Evolutionary conservation across 2,113 vertebrate species (phyloP).

Genomic region (Gila orcuttii): DNA sequence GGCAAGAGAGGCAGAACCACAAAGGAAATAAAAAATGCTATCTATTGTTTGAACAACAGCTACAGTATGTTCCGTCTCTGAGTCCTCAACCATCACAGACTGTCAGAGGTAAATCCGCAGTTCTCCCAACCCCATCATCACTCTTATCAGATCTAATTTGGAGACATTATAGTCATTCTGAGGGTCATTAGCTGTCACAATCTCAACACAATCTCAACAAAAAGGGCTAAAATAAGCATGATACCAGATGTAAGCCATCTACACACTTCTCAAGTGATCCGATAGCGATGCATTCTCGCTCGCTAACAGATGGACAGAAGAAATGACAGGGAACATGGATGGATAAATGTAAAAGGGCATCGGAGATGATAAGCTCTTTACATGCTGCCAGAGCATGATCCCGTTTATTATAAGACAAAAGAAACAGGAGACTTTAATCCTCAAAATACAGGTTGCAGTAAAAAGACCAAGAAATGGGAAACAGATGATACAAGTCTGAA

Average conservation of each 20-base stretch:
- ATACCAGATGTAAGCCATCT: conserved; percentile 25
- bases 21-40: background rate
- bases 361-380: conserved; percentile 22
- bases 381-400: background rate
- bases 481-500: background rate
- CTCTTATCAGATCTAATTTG: conserved; percentile 36
- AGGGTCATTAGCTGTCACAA: conserved; percentile 40
- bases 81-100: background rate
- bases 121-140: conserved; percentile 3
- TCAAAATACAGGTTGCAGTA: background rate
- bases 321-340: background rate
- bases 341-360: conserved; percentile 14
- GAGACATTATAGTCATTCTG: conserved; percentile 29
- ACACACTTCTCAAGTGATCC: background rate
- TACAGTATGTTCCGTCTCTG: background rate
- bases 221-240: conserved; percentile 40
- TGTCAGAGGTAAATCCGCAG: background rate
- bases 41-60: background rate
- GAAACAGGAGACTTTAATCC: background rate
- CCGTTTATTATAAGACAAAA: background rate
- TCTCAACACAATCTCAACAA: conserved; percentile 47
- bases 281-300: background rate
- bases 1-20: background rate
- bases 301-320: background rate
- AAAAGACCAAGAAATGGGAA: background rate